A percentile compares a stretch with the other conserved stretches of the same genome.
phyloP scores from a whole-genome alignment of 2,797 vertebrate species.

The Melanotaenia trifasciata region DNA sequence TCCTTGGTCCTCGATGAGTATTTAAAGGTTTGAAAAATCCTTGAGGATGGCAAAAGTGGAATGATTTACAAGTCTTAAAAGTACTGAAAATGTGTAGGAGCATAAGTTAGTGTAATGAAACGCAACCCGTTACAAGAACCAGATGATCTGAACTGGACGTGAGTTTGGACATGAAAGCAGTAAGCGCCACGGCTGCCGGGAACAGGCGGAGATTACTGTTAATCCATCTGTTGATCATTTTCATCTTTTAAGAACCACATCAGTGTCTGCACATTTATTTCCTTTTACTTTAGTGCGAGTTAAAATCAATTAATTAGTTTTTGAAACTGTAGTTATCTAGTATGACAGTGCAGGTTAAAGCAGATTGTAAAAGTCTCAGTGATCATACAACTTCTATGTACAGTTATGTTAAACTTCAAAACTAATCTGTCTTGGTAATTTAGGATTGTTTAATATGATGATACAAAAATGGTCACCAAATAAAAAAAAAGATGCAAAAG shows the following conservation, averaged over 20 bases:
- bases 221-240: too few species aligned
- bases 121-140: neutral
- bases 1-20: neutral
- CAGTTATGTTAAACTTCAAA: neutral
- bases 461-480: neutral
- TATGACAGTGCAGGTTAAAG: too few species aligned
- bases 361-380: neutral
- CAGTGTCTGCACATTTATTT: too few species aligned
- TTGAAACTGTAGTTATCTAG: neutral
- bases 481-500: neutral
- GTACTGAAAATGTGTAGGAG: neutral
- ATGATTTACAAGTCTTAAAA: neutral
- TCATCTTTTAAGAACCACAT: too few species aligned
- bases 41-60: neutral
- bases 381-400: neutral
- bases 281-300: too few species aligned
- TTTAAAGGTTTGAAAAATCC: neutral
- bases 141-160: neutral
- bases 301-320: neutral
- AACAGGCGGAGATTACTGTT: too few species aligned
- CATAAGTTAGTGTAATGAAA: neutral
- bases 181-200: too few species aligned
- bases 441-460: neutral
- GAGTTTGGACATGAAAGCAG: too few species aligned
- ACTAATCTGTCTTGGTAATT: neutral